These are phyloP conservation scores for Spialia ferax DNA, from an alignment of 2,888 invertebrate species.

Conservation along the genomic window DNA sequence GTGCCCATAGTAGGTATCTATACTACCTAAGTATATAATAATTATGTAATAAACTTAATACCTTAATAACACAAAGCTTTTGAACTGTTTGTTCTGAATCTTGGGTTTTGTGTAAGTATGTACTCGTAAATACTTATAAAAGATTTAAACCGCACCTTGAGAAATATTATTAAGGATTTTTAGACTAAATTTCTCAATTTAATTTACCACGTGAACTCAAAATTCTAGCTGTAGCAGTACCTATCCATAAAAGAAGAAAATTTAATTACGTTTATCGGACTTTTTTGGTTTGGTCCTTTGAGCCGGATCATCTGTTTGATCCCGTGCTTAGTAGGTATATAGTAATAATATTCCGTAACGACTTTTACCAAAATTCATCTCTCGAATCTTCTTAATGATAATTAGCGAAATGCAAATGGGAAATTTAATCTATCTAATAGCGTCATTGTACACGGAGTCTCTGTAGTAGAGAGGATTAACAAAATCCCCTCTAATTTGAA, in stretches of 20 bases:
- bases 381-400: constrained; percentile 12
- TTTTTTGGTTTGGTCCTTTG: not conserved
- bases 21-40: no score
- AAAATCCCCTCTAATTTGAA: constrained; percentile 25
- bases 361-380: constrained; percentile 7
- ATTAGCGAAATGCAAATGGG: constrained; percentile 20
- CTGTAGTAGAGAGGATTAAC: constrained; percentile 6
- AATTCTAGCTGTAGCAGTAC: no score
- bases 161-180: no score
- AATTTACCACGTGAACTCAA: no score
- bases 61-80: no score
- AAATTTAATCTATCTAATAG: constrained; percentile 13
- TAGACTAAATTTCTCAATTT: no score
- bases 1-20: no score
- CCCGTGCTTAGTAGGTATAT: not conserved
- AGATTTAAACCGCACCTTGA: no score
- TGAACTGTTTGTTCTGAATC: no score
- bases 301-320: constrained; percentile 6
- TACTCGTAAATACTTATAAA: no score
- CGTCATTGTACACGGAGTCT: constrained; percentile 3
- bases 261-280: not conserved
- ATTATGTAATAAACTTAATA: no score
- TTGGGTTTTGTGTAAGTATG: no score
- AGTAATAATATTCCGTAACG: not conserved
- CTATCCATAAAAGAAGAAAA: not conserved